Conservation (phyloP, 53 echinoderm and acorn worm genomes). For the Arbacia lixula region DNA sequence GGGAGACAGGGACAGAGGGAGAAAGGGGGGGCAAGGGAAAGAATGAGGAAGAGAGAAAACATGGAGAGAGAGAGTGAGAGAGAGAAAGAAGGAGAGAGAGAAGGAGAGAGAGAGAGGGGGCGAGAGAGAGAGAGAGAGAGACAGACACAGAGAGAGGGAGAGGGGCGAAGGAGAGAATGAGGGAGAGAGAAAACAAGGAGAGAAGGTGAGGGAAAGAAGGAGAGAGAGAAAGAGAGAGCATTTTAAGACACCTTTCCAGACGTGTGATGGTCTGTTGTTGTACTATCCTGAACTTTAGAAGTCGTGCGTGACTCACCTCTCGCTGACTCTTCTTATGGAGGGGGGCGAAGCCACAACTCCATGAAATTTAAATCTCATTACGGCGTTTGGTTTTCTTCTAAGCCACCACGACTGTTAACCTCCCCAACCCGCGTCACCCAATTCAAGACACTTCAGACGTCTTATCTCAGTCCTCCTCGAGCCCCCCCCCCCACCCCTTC, state of each 20-base stretch:
- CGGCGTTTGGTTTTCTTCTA: conserved; percentile 22
- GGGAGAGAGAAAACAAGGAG: background rate
- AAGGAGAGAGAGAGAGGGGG: background rate
- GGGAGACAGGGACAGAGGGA: background rate
- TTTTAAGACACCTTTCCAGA: too few relatives aligned
- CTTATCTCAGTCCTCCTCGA: too few relatives aligned
- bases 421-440: too few relatives aligned
- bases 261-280: too few relatives aligned
- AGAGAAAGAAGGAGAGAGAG: background rate
- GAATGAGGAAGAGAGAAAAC: background rate
- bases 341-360: conserved; percentile 9
- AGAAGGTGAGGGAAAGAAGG: background rate
- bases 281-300: too few relatives aligned
- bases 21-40: background rate
- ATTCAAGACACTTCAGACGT: too few relatives aligned
- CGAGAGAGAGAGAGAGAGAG: background rate
- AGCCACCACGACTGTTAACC: conserved; percentile 43
- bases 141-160: background rate
- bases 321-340: background rate
- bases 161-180: background rate
- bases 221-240: too few relatives aligned
- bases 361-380: conserved; percentile 45
- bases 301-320: background rate
- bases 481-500: too few relatives aligned
- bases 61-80: background rate